Conservation (phyloP, 2,797 vertebrate genomes). For the Parauchenoglanis ngamensis region DNA sequence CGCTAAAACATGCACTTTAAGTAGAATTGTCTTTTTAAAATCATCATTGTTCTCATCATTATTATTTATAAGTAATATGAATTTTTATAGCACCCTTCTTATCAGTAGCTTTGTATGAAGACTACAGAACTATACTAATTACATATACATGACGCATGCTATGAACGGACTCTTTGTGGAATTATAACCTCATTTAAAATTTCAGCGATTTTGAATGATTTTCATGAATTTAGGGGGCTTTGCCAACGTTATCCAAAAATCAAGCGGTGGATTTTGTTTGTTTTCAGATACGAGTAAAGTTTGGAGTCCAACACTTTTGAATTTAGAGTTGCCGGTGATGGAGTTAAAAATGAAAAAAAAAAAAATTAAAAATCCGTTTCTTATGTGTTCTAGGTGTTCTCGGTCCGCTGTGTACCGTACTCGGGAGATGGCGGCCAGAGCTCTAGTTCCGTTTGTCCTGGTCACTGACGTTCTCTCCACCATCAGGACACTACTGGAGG, state of each 20-base stretch:
- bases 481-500: slow-evolving; percentile 72
- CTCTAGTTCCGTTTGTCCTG: slow-evolving; percentile 89
- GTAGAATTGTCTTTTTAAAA: not conserved
- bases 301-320: not conserved
- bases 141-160: too few species aligned
- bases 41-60: not conserved
- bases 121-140: not conserved
- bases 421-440: slow-evolving; percentile 89
- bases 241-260: not conserved
- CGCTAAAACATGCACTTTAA: not conserved
- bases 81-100: not conserved
- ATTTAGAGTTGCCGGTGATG: not conserved
- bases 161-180: too few species aligned
- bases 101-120: not conserved
- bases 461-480: slow-evolving; percentile 78
- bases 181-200: too few species aligned
- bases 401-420: slow-evolving; percentile 85
- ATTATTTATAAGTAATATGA: not conserved
- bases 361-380: not conserved
- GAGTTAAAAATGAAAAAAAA: not conserved
- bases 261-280: not conserved
- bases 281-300: not conserved
- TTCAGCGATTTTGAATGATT: too few species aligned
- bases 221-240: not conserved
- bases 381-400: slow-evolving; percentile 78